A percentile compares a stretch with the other conserved stretches of the same genome.
Evolutionary conservation across 2,113 vertebrate genomes (phyloP).

Genomic region (Gallinago undulata): DNA sequence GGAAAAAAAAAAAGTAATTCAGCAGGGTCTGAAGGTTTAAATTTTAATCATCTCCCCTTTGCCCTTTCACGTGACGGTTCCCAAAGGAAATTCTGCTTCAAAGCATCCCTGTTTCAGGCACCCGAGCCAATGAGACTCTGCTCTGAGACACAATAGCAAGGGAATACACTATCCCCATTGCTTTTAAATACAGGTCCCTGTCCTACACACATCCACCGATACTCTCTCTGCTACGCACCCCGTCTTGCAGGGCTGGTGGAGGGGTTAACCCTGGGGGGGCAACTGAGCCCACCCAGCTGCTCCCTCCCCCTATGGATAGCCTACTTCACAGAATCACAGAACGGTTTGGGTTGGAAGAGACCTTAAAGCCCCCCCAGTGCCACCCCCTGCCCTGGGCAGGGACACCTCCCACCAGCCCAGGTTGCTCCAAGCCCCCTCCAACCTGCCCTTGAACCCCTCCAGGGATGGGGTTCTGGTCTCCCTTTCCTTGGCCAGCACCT

Average conservation of each 20-base stretch:
- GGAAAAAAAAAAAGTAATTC: conserved; percentile 53
- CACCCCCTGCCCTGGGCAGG: background rate
- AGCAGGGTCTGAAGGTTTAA: conserved; percentile 63
- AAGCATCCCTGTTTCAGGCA: conserved; percentile 39
- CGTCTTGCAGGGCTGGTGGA: background rate
- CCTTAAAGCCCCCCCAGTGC: background rate
- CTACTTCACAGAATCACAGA: background rate
- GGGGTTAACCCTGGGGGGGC: accelerated
- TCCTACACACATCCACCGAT: accelerated
- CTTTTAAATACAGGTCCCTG: background rate
- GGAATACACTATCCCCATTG: background rate
- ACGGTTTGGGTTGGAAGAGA: background rate
- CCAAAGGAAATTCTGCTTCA: conserved; percentile 58
- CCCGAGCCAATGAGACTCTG: conserved; percentile 63
- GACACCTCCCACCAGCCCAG: background rate
- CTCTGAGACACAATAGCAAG: conserved; percentile 48
- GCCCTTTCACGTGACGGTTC: conserved; percentile 54
- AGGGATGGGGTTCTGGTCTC: background rate
- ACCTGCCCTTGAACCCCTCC: background rate
- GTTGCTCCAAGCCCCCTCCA: background rate
- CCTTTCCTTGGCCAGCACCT: background rate
- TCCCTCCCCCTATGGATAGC: accelerated
- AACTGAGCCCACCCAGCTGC: background rate
- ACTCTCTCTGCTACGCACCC: background rate
- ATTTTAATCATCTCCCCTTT: conserved; percentile 67